A percentile compares a stretch with the other conserved stretches of the same genome.
phyloP scores from a whole-genome alignment of 2,113 vertebrate species.

The Phalacrocorax brasilianus region DNA sequence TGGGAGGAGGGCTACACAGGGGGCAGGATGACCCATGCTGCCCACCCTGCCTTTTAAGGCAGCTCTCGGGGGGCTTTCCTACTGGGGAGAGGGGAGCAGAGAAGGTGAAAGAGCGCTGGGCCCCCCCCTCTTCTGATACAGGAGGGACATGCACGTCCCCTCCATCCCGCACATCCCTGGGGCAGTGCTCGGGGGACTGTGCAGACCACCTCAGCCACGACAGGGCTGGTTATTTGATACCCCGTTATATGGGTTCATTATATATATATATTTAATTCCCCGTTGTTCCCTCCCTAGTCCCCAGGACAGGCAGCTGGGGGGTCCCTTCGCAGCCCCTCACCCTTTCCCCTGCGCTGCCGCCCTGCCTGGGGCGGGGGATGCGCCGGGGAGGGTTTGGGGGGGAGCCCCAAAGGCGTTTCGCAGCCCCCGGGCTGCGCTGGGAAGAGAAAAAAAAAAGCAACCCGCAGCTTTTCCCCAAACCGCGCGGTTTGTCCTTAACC shows the following conservation, averaged over 20 bases:
- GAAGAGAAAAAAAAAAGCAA: background rate
- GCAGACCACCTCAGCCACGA: background rate
- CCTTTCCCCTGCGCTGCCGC: background rate
- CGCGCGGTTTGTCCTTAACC: no score
- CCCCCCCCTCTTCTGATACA: background rate
- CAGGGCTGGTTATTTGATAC: background rate
- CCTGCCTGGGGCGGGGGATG: background rate
- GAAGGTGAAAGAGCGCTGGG: accelerated
- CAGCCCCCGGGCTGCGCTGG: accelerated
- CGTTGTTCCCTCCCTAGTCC: background rate
- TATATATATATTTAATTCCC: background rate
- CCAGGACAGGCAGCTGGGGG: background rate
- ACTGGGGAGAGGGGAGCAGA: accelerated
- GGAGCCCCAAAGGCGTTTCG: background rate
- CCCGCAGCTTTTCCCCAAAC: background rate
- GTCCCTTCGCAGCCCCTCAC: accelerated
- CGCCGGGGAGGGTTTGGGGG: accelerated
- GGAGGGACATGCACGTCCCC: accelerated
- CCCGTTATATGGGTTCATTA: accelerated
- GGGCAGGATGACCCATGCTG: background rate
- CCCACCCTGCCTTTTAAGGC: background rate
- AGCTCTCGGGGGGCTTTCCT: accelerated
- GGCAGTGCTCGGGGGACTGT: no score
- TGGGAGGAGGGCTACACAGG: accelerated
- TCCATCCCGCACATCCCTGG: background rate